These are phyloP conservation scores for Allenopithecus nigroviridis DNA, from an alignment of 2,797 vertebrate genomes.

Conservation along the genomic window DNA sequence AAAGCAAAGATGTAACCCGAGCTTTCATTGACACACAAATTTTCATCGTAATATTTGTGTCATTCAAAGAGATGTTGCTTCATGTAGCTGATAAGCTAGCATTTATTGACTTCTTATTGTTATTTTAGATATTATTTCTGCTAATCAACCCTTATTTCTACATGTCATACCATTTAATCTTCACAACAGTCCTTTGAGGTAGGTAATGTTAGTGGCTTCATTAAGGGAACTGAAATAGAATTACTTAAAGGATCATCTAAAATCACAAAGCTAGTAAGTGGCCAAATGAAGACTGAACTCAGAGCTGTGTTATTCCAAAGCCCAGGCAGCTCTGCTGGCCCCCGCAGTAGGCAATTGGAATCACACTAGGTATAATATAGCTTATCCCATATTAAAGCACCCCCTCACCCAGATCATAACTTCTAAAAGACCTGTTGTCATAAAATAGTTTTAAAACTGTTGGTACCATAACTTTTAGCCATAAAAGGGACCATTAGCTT, in stretches of 20 bases:
- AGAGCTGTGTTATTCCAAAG: not conserved
- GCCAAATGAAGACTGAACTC: not conserved
- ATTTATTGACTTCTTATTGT: not conserved
- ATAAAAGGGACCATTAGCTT: not conserved
- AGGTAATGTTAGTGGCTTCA: not conserved
- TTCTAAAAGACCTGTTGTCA: not conserved
- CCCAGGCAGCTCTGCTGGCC: not conserved
- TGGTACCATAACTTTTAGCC: not conserved
- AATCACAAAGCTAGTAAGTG: not conserved
- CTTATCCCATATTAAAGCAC: not conserved
- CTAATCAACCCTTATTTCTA: not conserved
- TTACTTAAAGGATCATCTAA: not conserved
- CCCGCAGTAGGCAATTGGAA: not conserved
- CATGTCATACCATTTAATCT: not conserved
- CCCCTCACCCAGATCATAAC: not conserved
- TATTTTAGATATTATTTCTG: not conserved
- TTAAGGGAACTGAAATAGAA: not conserved
- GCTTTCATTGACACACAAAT: not conserved
- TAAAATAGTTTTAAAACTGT: not conserved
- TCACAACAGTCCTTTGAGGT: not conserved
- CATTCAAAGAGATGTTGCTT: not conserved
- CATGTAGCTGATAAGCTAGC: not conserved
- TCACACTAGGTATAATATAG: not conserved
- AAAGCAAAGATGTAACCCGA: not conserved
- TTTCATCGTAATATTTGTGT: not conserved